Conservation (phyloP, 2,113 vertebrate genomes). For the Calypte anna region DNA sequence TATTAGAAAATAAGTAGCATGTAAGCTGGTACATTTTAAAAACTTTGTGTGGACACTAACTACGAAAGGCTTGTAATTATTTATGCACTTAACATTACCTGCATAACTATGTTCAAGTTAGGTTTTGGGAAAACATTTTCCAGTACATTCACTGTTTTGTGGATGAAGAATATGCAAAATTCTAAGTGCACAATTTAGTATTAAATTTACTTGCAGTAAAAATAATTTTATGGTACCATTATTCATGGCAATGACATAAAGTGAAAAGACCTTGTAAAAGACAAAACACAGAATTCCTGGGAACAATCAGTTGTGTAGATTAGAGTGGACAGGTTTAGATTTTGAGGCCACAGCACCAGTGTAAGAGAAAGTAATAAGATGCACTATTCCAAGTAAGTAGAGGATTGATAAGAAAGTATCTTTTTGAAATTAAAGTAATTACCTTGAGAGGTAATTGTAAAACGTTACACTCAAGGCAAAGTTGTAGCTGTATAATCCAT, state of each 20-base stretch:
- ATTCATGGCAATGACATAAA: fast-evolving
- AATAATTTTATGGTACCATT: not conserved
- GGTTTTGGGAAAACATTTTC: not conserved
- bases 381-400: not conserved
- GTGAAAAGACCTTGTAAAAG: not conserved
- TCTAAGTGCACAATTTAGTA: not conserved
- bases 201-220: not conserved
- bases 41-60: not conserved
- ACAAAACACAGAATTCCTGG: not conserved
- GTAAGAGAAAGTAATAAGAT: not conserved
- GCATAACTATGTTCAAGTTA: not conserved
- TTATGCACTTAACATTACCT: not conserved
- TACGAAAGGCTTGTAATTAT: not conserved
- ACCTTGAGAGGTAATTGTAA: not conserved
- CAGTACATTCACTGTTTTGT: not conserved
- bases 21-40: not conserved
- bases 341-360: not conserved
- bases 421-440: not conserved
- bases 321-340: not conserved
- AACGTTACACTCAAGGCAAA: not conserved
- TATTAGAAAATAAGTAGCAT: not conserved
- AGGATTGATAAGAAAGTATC: not conserved
- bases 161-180: not conserved
- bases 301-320: not conserved
- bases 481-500: fast-evolving